Conservation (phyloP, 2,113 vertebrate species). For the Excalfactoria chinensis region DNA sequence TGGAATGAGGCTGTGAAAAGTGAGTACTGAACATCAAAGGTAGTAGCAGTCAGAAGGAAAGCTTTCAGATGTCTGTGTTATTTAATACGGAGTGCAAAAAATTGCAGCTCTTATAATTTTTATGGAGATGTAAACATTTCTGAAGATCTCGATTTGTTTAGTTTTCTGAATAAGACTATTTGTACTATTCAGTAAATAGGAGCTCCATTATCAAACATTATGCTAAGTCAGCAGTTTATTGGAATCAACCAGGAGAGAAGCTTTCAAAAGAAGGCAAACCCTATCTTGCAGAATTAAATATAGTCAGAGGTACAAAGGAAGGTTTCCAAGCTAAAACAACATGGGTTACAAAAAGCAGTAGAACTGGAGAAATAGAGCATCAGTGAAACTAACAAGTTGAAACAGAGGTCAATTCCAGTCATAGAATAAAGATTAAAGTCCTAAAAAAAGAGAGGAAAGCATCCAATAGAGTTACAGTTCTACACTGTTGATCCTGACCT, state of each 20-base stretch:
- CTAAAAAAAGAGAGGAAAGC: not conserved
- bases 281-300: not conserved
- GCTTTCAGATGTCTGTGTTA: not conserved
- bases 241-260: not conserved
- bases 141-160: not conserved
- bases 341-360: not conserved
- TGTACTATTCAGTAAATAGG: not conserved
- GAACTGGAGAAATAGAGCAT: not conserved
- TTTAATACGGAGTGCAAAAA: not conserved
- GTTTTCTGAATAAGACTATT: not conserved
- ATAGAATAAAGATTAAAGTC: not conserved
- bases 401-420: not conserved
- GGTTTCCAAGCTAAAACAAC: not conserved
- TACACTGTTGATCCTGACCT: not conserved
- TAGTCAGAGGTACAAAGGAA: not conserved
- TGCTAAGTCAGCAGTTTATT: not conserved
- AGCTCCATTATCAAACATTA: not conserved
- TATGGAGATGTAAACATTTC: not conserved
- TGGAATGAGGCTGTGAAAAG: not conserved
- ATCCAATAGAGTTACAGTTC: not conserved
- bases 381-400: not conserved
- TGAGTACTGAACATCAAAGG: not conserved
- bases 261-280: not conserved
- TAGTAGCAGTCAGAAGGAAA: not conserved
- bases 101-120: not conserved